Evolutionary conservation across 2,113 vertebrate species (phyloP), one percentile per base, ranked within the genome.

Genomic region (Vanacampus margaritifer): DNA sequence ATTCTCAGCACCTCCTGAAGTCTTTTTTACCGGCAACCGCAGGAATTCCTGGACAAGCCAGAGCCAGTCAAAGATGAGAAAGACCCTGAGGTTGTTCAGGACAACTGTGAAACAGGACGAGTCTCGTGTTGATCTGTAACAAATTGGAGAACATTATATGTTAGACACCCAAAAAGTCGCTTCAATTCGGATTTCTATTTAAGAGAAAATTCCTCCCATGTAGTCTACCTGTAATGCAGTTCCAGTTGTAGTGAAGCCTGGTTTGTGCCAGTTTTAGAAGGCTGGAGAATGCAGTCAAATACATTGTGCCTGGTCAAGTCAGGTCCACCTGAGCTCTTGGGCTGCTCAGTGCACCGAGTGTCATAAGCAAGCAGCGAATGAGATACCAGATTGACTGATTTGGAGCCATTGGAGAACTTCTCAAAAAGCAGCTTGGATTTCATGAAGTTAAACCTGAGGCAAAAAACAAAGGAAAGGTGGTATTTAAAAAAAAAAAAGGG

Each of bases 401-500:
- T 96, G 17, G 95, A 96, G 64, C 94, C 92, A 13, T 98, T 98
- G 56, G 97, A 99, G 79, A 94, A 97, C 81, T 94, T 96, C 86
- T 98, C 96, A 88, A 95, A 98, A 50, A 98, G 94, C 76, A 99
- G 83, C 85, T 98, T 98, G 62, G 97, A 98, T 84, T 98, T 98
- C 91, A 96, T 96, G 79, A 98, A 98, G 88, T 98, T 96, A 85
- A 99, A 98, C 84, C 97, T 99, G 63, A 68, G 39, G 57, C 65
- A 58, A 79, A 2, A 28, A 37, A 16, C 8, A 67, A 11, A n/a
- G 14, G n/a, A 41, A 24, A 23, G 3, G 43, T 3, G 11, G n/a
- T 5, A n/a, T 39, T 61, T 36, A 16, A 2, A 61, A 45, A 45
- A 43, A 17, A 45, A 43, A 9, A 1, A 9, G 9, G 36, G 36